Evolutionary conservation across 2,888 invertebrate genomes (phyloP).

Genomic region (Rotaria macrura): DNA sequence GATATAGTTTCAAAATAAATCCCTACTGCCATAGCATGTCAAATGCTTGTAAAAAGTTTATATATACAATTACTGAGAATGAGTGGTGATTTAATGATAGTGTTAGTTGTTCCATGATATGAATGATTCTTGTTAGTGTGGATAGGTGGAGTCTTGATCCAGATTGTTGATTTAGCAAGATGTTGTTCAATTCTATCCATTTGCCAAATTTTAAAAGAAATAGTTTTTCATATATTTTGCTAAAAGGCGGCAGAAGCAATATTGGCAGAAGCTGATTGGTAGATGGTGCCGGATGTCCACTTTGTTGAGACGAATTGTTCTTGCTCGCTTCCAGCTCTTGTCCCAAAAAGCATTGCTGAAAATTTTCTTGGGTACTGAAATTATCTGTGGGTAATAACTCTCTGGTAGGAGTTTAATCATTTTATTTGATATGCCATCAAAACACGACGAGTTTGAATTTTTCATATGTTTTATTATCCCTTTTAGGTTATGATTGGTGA

Average conservation of each 20-base stretch:
- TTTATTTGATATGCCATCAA: background rate
- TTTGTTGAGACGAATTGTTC: background rate
- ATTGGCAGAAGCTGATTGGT: background rate
- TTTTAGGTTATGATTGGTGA: background rate
- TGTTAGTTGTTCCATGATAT: background rate
- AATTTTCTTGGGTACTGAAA: background rate
- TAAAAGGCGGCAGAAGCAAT: background rate
- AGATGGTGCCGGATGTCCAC: background rate
- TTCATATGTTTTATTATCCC: background rate
- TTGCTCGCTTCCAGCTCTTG: background rate
- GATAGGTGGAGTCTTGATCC: background rate
- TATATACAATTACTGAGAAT: background rate
- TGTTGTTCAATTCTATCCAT: background rate
- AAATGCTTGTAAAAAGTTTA: background rate
- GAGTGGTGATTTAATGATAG: background rate
- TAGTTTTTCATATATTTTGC: background rate
- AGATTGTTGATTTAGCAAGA: background rate
- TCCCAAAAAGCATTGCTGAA: background rate
- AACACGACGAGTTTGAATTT: too few species aligned
- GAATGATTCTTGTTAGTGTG: background rate
- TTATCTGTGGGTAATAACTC: background rate
- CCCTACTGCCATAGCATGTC: background rate
- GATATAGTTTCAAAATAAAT: background rate
- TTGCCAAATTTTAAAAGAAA: background rate
- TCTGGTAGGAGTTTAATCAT: background rate